phyloP scores from a whole-genome alignment of 2,797 vertebrate species.

The Meda fulgida region DNA sequence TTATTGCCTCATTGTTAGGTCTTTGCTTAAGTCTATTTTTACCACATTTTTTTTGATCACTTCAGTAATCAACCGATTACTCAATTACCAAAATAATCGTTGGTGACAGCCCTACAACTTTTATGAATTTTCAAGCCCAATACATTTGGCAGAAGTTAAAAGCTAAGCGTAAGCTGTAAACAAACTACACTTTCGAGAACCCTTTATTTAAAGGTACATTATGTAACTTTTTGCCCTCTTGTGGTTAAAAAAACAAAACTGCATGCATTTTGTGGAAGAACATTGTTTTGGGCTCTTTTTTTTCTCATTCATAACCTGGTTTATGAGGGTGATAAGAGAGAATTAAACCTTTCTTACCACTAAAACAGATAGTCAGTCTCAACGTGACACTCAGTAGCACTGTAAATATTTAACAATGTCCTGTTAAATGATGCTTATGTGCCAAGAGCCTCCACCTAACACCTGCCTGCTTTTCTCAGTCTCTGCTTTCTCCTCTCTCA shows the following conservation, averaged over 20 bases:
- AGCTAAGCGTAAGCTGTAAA: not conserved
- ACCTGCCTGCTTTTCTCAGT: slow-evolving; percentile 39
- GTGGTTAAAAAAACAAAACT: not conserved
- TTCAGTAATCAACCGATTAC: too few species aligned
- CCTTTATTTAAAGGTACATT: too few species aligned
- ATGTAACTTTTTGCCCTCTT: not conserved
- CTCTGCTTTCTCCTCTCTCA: slow-evolving; percentile 24
- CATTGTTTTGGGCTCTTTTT: not conserved
- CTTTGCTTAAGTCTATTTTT: too few species aligned
- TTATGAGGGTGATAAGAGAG: not conserved
- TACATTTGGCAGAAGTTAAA: not conserved
- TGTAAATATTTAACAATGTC: slow-evolving; percentile 66
- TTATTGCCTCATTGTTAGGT: too few species aligned
- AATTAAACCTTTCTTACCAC: not conserved
- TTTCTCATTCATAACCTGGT: not conserved
- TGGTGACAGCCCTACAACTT: too few species aligned
- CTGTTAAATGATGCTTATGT: slow-evolving; percentile 49
- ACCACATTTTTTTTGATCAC: too few species aligned
- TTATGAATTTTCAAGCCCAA: not conserved
- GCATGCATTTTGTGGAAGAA: not conserved
- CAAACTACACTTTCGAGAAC: too few species aligned
- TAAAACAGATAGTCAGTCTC: slow-evolving; percentile 29
- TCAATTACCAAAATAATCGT: too few species aligned
- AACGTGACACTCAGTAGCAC: slow-evolving; percentile 56
- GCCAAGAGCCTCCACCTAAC: slow-evolving; percentile 48